Evolutionary conservation across 2,888 invertebrate species (phyloP), one percentile per base, ranked within the genome.

Genomic region (Flexamia atlantica): DNA sequence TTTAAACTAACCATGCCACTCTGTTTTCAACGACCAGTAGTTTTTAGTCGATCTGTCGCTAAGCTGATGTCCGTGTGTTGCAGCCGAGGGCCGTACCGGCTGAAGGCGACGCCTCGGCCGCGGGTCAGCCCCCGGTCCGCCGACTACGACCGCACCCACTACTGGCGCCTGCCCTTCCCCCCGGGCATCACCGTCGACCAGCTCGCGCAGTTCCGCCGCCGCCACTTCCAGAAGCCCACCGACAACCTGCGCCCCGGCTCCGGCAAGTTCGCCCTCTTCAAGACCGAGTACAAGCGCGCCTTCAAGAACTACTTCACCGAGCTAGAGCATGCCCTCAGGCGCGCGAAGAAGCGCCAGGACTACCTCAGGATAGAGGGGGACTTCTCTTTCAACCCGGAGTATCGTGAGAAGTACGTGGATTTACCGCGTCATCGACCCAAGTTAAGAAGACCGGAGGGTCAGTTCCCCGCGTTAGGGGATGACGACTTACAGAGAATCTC

Each of bases 101-200:
- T 76, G 46, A 76, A 76, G 74, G 46, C 28, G 17, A 46, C 50
- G 4, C 74, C 74, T 0, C 7, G 74, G 3, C 46, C 74, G 5
- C 36, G 74, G 17, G 50, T 50, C 7, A 42, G 42, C 46, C 46
- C 28, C 46, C 23, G 74, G 74, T 76, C 74, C 10, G 46, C 46
- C 46, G 40, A 40, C 46, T 42, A 36, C 50, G 82, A 68, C 28
- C 74, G 85, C 42, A 85, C 85, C 50, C 82, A 85, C 53, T 85
- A 86, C 81, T 86, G 86, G 86, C 72, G 70, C 36, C 83, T 74
- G 28, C 50, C 81, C n/a, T 32, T 80, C 57, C 84, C 82, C 70
- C 85, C 84, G 5, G 85, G 85, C 14, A 46, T 86, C 17, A 86
- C 87, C 2, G 86, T 86, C 28, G 87, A 86, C 84, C 86, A 86